Base-by-base conservation (phyloP, 2,797 vertebrate species). In the Momotus momota region DNA sequence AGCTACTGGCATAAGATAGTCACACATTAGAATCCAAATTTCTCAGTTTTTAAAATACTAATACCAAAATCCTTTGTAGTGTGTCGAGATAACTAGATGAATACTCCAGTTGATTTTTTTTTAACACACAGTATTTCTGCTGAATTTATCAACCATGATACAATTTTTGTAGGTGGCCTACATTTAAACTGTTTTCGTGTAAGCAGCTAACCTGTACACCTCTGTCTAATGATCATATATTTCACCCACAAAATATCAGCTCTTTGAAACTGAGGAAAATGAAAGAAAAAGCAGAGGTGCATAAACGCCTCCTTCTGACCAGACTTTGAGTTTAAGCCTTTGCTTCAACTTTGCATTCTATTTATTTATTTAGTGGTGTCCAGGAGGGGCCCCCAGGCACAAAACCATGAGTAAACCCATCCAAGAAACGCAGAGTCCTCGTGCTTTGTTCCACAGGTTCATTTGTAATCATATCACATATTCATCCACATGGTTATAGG, bases 311-410 rank as follows among this genome's bases (percentile, higher is more conserved):
- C 7, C 1, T 65, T 46, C 21, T 58, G 4, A 8, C 10, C n/a
- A 77, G 11, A 4, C 8, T 69, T 72, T n/a, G 11, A 55, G 35
- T 33, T 91, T 55, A 89, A 87, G 26, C 8, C 88, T 84, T 88
- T 70, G 20, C 8, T 83, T 87, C 67, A 93, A 89, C 9, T 89
- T 87, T 71, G 4, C 7, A 52, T 94, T 81, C 27, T 74, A 49
- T 86, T 95, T 93, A 91, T 86, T 93, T 94, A 88, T 94, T 94
- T 88, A 86, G 17, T 35, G 10, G 7, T 81, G 49, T 83, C 90
- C 46, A 74, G 22, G 29, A 91, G 81, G 82, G 38, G 51, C 57
- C 61, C 19, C 9, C 65, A 81, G 77, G 87, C 75, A 86, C 13
- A 86, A 74, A 86, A 88, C 7, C 54, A 31, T 26, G 26, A 65